Base-by-base conservation (phyloP, 2,888 invertebrate genomes). In the Campopleginae sp. region DNA sequence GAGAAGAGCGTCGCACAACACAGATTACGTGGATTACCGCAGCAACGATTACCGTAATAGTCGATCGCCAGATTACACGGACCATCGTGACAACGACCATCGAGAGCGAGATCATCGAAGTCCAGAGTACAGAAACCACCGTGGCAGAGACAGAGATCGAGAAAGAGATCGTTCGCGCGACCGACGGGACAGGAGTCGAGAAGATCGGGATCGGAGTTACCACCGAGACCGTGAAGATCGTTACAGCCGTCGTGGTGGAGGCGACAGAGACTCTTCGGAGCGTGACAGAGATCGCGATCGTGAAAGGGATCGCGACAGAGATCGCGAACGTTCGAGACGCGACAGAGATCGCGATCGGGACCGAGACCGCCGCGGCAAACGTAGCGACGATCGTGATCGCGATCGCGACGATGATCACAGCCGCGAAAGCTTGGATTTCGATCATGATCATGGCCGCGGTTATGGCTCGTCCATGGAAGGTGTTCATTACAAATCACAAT, bases 401-500 rank as follows among this genome's bases (percentile, higher is more conserved):
- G 93, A 92, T 79, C 91, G 93, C n/a, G 92, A 92, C 14, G 92
- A 92, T 38, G 93, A 93, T 85, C 92, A 93, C 70, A 93, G 92
- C 84, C 91, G 93, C 3, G 93, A 93, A 68, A 92, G 92, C 84
- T 87, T 89, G 76, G 93, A 93, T 46, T 93, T 92, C 85, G 93
- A 93, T 27, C 93, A 93, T 23, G 93, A 93, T 38, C 92, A 93
- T 88, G 89, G 89, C 46, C 92, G 93, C 12, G 88, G 88, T 46
- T 93, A 93, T 77, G 90, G 91, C 82, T 91, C 92, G 46, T 93
- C 93, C 51, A 93, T 93, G 92, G 93, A 94, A 85, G 93, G 94
- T 68, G 94, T 95, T 74, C 94, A 94, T 86, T 95, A 95, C 91
- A 94, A 95, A 88, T 94, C 94, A 77, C 95, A 95, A 91, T 94